Evolutionary conservation across 2,888 invertebrate genomes (phyloP), one percentile per base, ranked within the genome.

Genomic region (Phania funesta): DNA sequence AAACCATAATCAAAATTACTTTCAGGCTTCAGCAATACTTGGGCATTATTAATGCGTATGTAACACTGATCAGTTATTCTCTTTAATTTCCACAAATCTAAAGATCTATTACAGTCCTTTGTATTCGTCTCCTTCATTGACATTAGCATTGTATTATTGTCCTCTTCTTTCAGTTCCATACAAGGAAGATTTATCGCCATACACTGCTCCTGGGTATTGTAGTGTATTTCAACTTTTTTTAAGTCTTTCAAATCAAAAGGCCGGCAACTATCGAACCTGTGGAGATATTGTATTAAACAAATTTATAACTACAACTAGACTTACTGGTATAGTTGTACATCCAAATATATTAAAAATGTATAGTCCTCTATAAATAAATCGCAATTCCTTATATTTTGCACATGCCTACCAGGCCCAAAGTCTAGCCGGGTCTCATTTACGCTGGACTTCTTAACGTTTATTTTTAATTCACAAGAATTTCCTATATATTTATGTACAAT

Each of bases 311-410:
- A 0, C 1, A 0, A 32, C 0, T 41, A 8, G 4, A 32, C 70
- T 71, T 50, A 80, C 74, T 44, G 68, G 38, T 73, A 75, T 13
- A 68, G n/a, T 46, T 87, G 86, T 41, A 87, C 85, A 86, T 90
- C 89, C 60, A 88, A 87, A 67, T 87, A 88, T 35, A 90, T 87
- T 29, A 89, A 79, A 13, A 90, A 87, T 85, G 87, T 84, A 76
- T 87, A 84, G 60, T 90, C 88, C 38, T 88, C 88, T 65, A 90
- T 87, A 74, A 86, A 90, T 79, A 90, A 83, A 86, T 90, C 90
- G 82, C 88, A 89, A 84, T 88, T 90, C 67, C 86, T 82, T 64
- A 88, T 85, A 79, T 86, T 87, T 83, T 88, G 86, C 68, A 87
- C 86, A 84, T 84, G 85, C 78, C 85, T 85, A 8, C 82, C 84